A percentile compares a stretch with the other conserved stretches of the same genome.
Evolutionary conservation across 1,140 invertebrate species (phyloP).

Genomic region (Brachionus rubens): DNA sequence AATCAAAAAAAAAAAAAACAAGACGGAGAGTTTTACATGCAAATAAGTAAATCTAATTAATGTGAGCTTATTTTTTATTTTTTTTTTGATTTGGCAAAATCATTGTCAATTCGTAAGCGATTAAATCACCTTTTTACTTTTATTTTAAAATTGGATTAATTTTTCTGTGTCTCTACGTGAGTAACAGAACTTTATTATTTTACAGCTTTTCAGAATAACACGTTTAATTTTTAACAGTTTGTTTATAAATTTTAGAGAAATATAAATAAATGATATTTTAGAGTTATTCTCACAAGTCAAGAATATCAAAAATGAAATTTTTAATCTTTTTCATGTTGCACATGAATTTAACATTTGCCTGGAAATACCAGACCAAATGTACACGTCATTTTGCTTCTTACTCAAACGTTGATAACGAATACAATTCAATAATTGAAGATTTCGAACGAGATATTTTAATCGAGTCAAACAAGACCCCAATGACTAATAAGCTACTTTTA

Average conservation of each 20-base stretch:
- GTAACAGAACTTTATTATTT: slow-evolving; percentile 41
- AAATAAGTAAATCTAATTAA: too few relatives aligned
- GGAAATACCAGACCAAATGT: slow-evolving; percentile 32
- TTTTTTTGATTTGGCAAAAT: too few relatives aligned
- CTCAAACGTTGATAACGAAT: slow-evolving; percentile 5
- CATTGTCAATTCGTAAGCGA: neutral
- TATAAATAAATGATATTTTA: slow-evolving; percentile 27
- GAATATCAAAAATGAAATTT: neutral
- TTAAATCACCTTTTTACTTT: slow-evolving; percentile 32
- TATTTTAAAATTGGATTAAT: slow-evolving; percentile 5
- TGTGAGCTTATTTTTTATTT: too few relatives aligned
- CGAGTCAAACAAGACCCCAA: neutral
- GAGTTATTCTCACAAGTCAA: too few relatives aligned
- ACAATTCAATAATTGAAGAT: slow-evolving; percentile 21
- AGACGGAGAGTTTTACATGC: too few relatives aligned
- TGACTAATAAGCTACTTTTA: neutral
- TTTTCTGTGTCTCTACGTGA: neutral
- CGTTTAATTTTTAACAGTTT: slow-evolving; percentile 35
- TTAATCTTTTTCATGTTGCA: neutral
- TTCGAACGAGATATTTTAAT: slow-evolving; percentile 20
- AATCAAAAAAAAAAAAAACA: too few relatives aligned
- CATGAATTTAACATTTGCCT: neutral
- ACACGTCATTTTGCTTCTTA: neutral
- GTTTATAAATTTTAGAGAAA: slow-evolving; percentile 21
- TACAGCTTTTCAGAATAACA: slow-evolving; percentile 20